A percentile compares a stretch with the other conserved stretches of the same genome.
Conservation (phyloP, 2,888 invertebrate species). For the Synergus itoensis region DNA sequence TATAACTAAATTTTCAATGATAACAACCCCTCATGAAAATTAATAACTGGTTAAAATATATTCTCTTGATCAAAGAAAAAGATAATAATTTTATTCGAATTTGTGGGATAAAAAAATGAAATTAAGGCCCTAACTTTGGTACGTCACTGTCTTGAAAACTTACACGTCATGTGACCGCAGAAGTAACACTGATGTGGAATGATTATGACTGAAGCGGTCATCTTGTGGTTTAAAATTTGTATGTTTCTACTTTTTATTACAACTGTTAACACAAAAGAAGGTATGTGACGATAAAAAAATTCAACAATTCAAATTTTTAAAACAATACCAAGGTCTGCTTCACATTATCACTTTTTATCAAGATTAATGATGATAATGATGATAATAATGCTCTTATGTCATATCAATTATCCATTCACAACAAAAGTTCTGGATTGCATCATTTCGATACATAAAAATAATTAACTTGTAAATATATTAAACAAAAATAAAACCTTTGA, state of each 20-base stretch:
- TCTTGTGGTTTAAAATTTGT: not conserved
- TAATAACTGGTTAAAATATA: not conserved
- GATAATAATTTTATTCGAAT: not conserved
- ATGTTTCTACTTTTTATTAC: not conserved
- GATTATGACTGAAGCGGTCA: not conserved
- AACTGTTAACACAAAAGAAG: constrained; percentile 13
- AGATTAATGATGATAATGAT: not conserved
- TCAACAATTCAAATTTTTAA: not conserved
- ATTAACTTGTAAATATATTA: no score
- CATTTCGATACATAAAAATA: no score
- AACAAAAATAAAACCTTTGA: no score
- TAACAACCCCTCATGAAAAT: no score
- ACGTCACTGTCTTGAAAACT: constrained; percentile 3
- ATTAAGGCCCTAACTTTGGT: not conserved
- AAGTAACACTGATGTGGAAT: not conserved
- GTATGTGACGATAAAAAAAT: not conserved
- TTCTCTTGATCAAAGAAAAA: not conserved
- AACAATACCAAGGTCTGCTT: not conserved
- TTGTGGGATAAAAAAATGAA: not conserved
- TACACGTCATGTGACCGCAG: not conserved
- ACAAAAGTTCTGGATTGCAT: no score
- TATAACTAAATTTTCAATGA: no score
- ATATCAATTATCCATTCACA: no score
- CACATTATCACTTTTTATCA: not conserved
- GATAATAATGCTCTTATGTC: not conserved